phyloP scores from a whole-genome alignment of 2,113 vertebrate genomes.

The Pelusios castaneus region DNA sequence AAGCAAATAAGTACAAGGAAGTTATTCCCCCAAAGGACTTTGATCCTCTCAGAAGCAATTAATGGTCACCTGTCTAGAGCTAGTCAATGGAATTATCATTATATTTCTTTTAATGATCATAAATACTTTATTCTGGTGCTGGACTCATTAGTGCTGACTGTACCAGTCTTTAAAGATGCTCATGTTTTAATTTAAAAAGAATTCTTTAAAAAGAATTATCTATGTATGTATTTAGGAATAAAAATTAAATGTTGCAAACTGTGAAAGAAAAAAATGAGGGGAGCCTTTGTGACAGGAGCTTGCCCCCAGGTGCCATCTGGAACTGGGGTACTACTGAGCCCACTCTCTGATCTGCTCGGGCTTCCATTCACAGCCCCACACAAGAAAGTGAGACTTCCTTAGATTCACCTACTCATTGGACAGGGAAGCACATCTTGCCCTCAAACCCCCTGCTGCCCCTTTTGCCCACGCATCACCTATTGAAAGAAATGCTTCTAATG shows the following conservation, averaged over 20 bases:
- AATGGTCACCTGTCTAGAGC: background rate
- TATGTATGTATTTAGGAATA: background rate
- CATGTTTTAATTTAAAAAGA: background rate
- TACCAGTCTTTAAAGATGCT: background rate
- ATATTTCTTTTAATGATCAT: background rate
- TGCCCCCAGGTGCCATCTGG: too few relatives aligned
- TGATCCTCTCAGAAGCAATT: background rate
- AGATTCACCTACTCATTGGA: conserved; percentile 27
- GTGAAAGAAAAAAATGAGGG: background rate
- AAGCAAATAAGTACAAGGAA: background rate
- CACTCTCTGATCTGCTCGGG: too few relatives aligned
- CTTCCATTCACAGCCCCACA: too few relatives aligned
- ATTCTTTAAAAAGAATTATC: too few relatives aligned
- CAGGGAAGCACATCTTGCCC: background rate
- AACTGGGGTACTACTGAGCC: too few relatives aligned
- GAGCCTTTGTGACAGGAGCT: background rate
- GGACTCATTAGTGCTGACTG: background rate
- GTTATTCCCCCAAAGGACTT: background rate
- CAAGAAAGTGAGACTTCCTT: background rate
- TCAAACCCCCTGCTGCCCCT: background rate
- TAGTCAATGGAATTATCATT: background rate
- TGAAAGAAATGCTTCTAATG: background rate
- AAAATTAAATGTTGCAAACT: background rate
- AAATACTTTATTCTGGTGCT: background rate
- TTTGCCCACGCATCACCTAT: conserved; percentile 9